phyloP scores from a whole-genome alignment of 2,888 invertebrate species.

The Kuschelorhynchus macadamiae region DNA sequence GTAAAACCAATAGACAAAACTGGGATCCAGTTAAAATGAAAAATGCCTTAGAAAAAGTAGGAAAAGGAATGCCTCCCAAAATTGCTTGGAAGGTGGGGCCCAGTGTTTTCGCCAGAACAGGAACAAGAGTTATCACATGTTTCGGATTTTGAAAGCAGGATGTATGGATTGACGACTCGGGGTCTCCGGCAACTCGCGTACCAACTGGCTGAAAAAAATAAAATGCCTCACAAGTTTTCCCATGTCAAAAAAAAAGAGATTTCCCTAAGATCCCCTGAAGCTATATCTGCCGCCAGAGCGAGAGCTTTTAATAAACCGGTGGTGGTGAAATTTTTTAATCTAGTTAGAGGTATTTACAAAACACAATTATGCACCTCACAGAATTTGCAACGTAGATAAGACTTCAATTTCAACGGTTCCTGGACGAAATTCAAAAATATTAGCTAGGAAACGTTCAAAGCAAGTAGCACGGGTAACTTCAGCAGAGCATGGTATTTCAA shows the following conservation, averaged over 20 bases:
- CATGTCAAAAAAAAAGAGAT: constrained; percentile 4
- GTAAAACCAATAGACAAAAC: constrained; percentile 21
- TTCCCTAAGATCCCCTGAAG: constrained; percentile 3
- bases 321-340: constrained; percentile 5
- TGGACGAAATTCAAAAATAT: constrained; percentile 27
- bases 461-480: constrained; percentile 37
- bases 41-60: constrained; percentile 23
- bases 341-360: constrained; percentile 4
- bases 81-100: constrained; percentile 9
- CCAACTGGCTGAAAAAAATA: constrained; percentile 18
- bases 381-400: constrained; percentile 33
- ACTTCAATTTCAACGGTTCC: constrained; percentile 31
- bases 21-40: constrained; percentile 20
- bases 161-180: constrained; percentile 22
- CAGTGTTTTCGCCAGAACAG: constrained; percentile 19
- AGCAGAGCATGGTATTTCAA: constrained; percentile 31
- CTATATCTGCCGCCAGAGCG: neutral
- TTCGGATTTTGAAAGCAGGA: constrained; percentile 22
- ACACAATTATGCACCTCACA: constrained; percentile 21
- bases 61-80: constrained; percentile 12
- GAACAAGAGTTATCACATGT: constrained; percentile 11
- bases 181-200: constrained; percentile 21
- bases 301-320: constrained; percentile 6
- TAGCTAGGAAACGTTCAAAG: constrained; percentile 30
- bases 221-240: neutral